Percentiles rank a stretch among this genome's conserved stretches.
phyloP scores from a whole-genome alignment of 2,113 vertebrate genomes.

The Hydrochoerus hydrochaeris region DNA sequence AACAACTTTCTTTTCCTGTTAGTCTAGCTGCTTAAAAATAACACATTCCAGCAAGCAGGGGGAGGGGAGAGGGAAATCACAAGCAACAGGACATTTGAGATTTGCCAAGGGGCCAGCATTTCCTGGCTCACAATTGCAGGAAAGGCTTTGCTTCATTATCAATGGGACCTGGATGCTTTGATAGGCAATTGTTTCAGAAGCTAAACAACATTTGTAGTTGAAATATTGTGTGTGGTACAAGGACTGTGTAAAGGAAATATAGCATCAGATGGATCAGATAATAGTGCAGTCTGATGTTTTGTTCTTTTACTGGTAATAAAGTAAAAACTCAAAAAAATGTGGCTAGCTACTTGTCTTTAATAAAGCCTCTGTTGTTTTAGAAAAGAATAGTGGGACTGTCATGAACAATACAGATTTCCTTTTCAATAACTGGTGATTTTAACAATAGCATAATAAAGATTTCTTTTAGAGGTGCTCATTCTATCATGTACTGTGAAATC shows the following conservation, averaged over 20 bases:
- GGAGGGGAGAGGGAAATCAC: constrained; percentile 58
- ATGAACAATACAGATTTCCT: constrained; percentile 68
- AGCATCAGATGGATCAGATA: constrained; percentile 33
- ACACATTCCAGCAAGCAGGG: constrained; percentile 36
- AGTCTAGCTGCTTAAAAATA: constrained; percentile 76
- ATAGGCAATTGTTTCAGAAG: constrained; percentile 77
- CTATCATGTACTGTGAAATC: neutral
- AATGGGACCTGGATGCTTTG: constrained; percentile 83
- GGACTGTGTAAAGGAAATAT: constrained; percentile 49
- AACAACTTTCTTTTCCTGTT: constrained; percentile 78
- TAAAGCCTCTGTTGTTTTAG: constrained; percentile 50
- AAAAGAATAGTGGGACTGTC: constrained; percentile 50
- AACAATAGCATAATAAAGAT: neutral
- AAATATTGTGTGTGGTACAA: neutral
- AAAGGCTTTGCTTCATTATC: constrained; percentile 88
- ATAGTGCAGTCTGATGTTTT: constrained; percentile 59
- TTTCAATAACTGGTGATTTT: constrained; percentile 51
- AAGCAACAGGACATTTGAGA: constrained; percentile 77
- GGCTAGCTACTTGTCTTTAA: neutral
- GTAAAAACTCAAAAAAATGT: constrained; percentile 44
- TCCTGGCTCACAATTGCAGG: constrained; percentile 94
- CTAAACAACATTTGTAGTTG: neutral
- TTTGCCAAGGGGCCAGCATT: constrained; percentile 84
- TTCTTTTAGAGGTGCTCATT: neutral
- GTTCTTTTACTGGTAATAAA: constrained; percentile 72